Evolutionary conservation across 2,113 vertebrate species (phyloP).

Genomic region (Myrmophylax atrothorax): DNA sequence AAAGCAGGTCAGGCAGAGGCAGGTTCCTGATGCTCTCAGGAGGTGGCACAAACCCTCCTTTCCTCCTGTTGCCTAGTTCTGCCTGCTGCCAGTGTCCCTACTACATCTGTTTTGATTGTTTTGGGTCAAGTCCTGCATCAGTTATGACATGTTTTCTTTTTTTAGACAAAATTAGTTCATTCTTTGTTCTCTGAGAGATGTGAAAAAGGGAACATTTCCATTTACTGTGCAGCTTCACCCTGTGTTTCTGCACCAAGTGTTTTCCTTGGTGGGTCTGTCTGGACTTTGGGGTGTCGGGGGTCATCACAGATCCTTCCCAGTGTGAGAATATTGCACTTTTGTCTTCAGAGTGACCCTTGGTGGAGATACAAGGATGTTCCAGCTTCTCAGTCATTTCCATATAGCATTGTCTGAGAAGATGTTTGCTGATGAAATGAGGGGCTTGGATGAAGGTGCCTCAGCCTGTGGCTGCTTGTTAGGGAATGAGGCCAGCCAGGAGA

Average conservation of each 20-base stretch:
- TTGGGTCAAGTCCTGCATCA: neutral
- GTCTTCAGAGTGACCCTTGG: neutral
- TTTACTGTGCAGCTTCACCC: neutral
- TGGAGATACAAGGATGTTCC: neutral
- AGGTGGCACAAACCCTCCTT: neutral
- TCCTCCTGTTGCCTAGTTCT: neutral
- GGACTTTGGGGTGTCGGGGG: neutral
- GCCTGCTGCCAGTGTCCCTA: neutral
- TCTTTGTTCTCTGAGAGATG: neutral
- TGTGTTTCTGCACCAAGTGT: neutral
- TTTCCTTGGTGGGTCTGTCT: neutral
- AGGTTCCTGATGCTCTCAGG: neutral
- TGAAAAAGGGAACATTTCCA: neutral
- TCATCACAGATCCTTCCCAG: neutral
- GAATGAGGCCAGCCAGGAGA: neutral
- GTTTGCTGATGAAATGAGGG: neutral
- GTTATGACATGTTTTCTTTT: neutral
- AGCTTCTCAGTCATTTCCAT: neutral
- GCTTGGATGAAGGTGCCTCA: neutral
- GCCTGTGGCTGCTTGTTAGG: neutral
- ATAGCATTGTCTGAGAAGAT: neutral
- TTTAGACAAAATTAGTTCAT: neutral
- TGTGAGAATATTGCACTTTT: neutral
- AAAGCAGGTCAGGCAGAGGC: neutral
- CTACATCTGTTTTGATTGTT: neutral